Conservation (phyloP, 1,140 invertebrate genomes). For the Berghia stephanieae region DNA sequence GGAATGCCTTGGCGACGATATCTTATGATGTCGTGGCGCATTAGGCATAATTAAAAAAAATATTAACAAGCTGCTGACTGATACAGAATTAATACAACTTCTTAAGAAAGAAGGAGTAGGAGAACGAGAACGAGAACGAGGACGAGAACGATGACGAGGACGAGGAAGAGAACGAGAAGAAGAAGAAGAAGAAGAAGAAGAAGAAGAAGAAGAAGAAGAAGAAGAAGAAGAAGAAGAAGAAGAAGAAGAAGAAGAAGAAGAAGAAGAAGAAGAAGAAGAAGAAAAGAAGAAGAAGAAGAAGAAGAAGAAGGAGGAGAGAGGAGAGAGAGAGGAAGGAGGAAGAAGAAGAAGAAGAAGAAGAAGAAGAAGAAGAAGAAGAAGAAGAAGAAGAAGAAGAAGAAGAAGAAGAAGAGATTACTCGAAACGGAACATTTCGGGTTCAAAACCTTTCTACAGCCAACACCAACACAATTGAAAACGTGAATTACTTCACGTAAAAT, state of each 20-base stretch:
- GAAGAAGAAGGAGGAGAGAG: background rate
- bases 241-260: background rate
- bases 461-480: background rate
- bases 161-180: background rate
- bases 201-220: background rate
- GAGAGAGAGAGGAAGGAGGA: slow-evolving; percentile 3
- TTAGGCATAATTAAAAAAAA: too few relatives aligned
- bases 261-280: background rate
- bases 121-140: background rate
- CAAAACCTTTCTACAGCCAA: too few relatives aligned
- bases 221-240: background rate
- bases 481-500: background rate
- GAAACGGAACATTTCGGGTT: too few relatives aligned
- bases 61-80: too few relatives aligned
- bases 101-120: background rate
- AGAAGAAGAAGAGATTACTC: background rate
- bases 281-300: background rate
- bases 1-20: too few relatives aligned
- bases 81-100: background rate
- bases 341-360: background rate
- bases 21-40: too few relatives aligned
- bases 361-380: background rate
- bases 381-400: background rate
- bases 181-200: background rate
- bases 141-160: too few relatives aligned